These are phyloP conservation scores for Eufriesea mexicana DNA, from an alignment of 1,140 invertebrate species.

Conservation along the genomic window DNA sequence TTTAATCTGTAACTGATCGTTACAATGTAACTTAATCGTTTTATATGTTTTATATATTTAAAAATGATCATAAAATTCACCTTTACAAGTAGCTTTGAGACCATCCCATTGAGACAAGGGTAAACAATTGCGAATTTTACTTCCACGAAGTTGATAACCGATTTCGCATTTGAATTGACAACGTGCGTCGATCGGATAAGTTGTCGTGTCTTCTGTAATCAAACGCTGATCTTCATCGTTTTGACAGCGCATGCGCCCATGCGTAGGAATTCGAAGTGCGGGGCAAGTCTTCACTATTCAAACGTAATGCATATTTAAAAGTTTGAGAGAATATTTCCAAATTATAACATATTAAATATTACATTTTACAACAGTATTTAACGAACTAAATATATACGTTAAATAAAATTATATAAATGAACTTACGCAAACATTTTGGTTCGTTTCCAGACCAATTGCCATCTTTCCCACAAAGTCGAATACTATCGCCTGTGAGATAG, in stretches of 20 bases:
- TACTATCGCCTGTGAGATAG: constrained; percentile 85
- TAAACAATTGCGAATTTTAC: constrained; percentile 86
- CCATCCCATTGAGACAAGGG: constrained; percentile 88
- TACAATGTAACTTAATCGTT: no score
- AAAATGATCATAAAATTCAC: constrained; percentile 73
- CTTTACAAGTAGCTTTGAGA: constrained; percentile 86
- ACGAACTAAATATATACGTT: no score
- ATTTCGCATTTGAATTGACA: constrained; percentile 86
- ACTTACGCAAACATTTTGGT: constrained; percentile 85
- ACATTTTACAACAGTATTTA: no score
- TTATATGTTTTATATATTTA: no score
- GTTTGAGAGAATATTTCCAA: no score
- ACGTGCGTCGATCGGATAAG: constrained; percentile 84
- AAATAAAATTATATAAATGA: background rate
- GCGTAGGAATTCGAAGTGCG: constrained; percentile 81
- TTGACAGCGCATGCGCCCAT: constrained; percentile 85
- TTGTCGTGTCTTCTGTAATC: constrained; percentile 51
- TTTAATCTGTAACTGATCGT: no score
- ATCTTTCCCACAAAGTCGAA: constrained; percentile 86
- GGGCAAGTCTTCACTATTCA: constrained; percentile 86
- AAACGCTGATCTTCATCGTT: constrained; percentile 78
- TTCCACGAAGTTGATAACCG: constrained; percentile 86
- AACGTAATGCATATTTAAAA: background rate
- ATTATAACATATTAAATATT: no score
- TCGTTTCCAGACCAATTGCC: constrained; percentile 87